Percentiles rank a stretch among this genome's conserved stretches.
phyloP scores from a whole-genome alignment of 2,888 invertebrate species.

The Drosophila limbata region DNA sequence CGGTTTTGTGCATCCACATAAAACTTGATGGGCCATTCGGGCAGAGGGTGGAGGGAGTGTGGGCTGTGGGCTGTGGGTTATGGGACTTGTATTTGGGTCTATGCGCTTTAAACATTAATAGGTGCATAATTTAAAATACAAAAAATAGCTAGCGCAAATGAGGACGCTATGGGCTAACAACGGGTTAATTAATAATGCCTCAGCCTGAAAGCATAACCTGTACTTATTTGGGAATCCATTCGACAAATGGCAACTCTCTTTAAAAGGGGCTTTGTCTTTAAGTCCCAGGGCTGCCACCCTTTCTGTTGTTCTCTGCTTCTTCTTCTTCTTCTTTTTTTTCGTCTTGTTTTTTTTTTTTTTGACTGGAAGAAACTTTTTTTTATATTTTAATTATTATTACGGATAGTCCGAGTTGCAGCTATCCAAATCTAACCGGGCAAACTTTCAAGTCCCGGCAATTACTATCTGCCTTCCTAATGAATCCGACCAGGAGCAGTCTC shows the following conservation, averaged over 20 bases:
- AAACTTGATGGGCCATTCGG: slow-evolving; percentile 61
- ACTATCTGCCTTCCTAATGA: slow-evolving; percentile 60
- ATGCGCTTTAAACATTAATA: slow-evolving; percentile 76
- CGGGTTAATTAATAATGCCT: slow-evolving; percentile 75
- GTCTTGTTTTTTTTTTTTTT: slow-evolving; percentile 11
- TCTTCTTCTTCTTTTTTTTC: slow-evolving; percentile 2
- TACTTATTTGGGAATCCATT: slow-evolving; percentile 68
- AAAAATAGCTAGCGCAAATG: slow-evolving; percentile 61
- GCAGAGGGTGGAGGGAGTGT: not conserved
- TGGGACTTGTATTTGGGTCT: slow-evolving; percentile 32
- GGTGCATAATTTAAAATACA: slow-evolving; percentile 78
- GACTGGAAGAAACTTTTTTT: slow-evolving; percentile 30
- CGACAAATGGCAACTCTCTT: slow-evolving; percentile 68
- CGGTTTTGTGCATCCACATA: slow-evolving; percentile 58
- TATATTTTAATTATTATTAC: slow-evolving; percentile 72
- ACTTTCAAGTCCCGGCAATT: slow-evolving; percentile 67
- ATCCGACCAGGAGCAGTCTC: slow-evolving; percentile 17
- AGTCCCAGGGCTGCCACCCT: slow-evolving; percentile 39
- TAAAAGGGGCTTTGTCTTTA: slow-evolving; percentile 67
- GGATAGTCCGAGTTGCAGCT: slow-evolving; percentile 44
- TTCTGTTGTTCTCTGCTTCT: slow-evolving; percentile 12
- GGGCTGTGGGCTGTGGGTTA: not conserved
- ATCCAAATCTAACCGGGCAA: slow-evolving; percentile 47
- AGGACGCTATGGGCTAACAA: slow-evolving; percentile 65
- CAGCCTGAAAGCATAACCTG: slow-evolving; percentile 52